Percentiles rank a stretch among this genome's conserved stretches.
These are phyloP conservation scores for Sphinx pinastri DNA, from an alignment of 2,888 invertebrate genomes.

Conservation along the genomic window DNA sequence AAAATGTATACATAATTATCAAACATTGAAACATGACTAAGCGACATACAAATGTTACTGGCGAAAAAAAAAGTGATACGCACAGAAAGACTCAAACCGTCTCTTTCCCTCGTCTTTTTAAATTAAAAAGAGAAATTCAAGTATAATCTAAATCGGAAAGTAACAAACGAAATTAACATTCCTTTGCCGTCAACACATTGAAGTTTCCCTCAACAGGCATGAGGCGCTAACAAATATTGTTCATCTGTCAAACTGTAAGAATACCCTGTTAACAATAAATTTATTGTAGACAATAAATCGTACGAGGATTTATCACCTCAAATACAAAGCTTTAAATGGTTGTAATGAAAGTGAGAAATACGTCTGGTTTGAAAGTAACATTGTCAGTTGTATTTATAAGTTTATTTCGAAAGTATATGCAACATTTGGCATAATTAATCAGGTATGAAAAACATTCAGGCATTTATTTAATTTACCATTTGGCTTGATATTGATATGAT, in stretches of 20 bases:
- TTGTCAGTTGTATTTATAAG: not conserved
- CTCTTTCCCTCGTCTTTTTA: too few relatives aligned
- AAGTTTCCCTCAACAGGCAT: slow-evolving; percentile 63
- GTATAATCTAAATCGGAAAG: not conserved
- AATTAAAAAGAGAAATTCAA: not conserved
- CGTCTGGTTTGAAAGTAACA: not conserved
- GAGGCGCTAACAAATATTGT: slow-evolving; percentile 68
- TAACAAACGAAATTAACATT: slow-evolving; percentile 63
- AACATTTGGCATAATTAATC: too few relatives aligned
- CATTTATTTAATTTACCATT: too few relatives aligned
- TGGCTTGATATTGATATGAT: too few relatives aligned
- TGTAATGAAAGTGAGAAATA: slow-evolving; percentile 10
- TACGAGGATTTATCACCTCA: slow-evolving; percentile 28
- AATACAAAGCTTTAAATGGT: slow-evolving; percentile 32
- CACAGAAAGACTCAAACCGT: not conserved
- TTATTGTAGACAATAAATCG: slow-evolving; percentile 36
- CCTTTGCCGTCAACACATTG: slow-evolving; percentile 62
- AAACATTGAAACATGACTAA: not conserved
- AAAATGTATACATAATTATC: too few relatives aligned
- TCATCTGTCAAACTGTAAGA: slow-evolving; percentile 68
- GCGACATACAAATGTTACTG: not conserved
- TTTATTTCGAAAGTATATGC: too few relatives aligned
- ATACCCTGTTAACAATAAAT: slow-evolving; percentile 40
- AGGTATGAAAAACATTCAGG: too few relatives aligned
- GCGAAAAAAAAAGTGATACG: not conserved